Evolutionary conservation across 30 jellyfish, hydroid and myxozoan species (phyloP), one percentile per base, ranked within the genome.

Genomic region (Sanderia malayensis): DNA sequence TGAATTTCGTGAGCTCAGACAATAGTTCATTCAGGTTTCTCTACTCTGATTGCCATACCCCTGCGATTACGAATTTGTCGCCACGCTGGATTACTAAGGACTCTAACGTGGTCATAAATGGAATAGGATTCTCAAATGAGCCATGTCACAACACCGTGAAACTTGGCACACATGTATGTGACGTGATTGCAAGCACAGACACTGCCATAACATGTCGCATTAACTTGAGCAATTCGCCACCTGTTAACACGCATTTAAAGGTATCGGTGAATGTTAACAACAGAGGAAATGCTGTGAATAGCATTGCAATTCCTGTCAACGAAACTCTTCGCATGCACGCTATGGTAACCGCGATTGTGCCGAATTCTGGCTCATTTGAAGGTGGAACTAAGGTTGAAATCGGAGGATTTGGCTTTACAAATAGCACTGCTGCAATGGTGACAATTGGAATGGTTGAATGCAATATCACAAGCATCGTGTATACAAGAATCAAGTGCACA

Each of bases 341-440:
- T 17, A 83, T 65, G 18, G 61, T 85, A 2, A 26, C 76, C 32
- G 37, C 69, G 22, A 28, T 93, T 45, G 25, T 68, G 4, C 96
- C 96, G 49, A 67, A 4, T 0, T 63, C 19, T 45, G 99, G 99
- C 17, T 93, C 99, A 0, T 29, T 32, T 18, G 84, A 75, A 10
- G 99, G 99, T 0, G 99, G 99, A 9, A 76, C 99, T 0, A 64
- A 33, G 34, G 70, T 93, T 11, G 46, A 62, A 31, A 67, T 93
- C 44, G 19, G 1, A 28, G 99, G 99, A 22, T 47, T 45, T 46
- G 95, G 95, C 24, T 81, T 93, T 25, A 63, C 52, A 1, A 79
- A n/a, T n/a, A n/a, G 86, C 29, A 27, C 25, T n/a, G 41, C 66
- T 20, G 80, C 80, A 2, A 31, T 47, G 7, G 90, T 85, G 58